Conservation (phyloP, 1,140 invertebrate species). For the Ceratitis capitata region DNA sequence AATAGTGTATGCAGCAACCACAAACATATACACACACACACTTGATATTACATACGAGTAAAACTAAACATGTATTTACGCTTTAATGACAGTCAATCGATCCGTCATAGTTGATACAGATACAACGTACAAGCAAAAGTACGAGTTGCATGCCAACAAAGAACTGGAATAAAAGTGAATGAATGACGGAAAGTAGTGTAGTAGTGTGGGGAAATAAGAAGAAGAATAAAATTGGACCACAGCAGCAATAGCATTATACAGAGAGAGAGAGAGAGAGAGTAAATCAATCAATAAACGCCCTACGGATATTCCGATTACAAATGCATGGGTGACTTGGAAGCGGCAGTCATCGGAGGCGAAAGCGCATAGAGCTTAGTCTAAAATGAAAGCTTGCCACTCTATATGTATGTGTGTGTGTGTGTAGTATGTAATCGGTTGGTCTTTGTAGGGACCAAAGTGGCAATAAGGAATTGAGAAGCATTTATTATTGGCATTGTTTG, state of each 20-base stretch:
- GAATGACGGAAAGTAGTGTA: not conserved
- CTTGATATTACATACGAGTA: not conserved
- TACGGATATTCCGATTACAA: slow-evolving; percentile 22
- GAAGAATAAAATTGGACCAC: not conserved
- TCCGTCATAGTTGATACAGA: not conserved
- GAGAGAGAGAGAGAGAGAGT: too few species aligned
- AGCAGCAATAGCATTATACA: slow-evolving; percentile 9
- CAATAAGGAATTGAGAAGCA: not conserved
- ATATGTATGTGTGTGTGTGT: too few species aligned
- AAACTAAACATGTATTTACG: not conserved
- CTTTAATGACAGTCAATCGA: slow-evolving; percentile 3
- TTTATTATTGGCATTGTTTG: not conserved
- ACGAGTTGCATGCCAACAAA: not conserved
- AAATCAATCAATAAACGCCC: slow-evolving; percentile 40
- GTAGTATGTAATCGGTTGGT: not conserved
- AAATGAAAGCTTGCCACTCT: not conserved
- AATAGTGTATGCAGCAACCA: not conserved
- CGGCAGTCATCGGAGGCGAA: too few species aligned
- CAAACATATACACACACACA: not conserved
- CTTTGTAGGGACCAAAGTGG: not conserved
- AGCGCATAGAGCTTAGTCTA: not conserved
- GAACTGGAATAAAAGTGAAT: not conserved
- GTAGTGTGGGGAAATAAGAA: too few species aligned
- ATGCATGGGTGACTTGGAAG: not conserved
- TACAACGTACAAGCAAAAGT: not conserved